Evolutionary conservation across 2,888 invertebrate species (phyloP).

Genomic region (Oxyscelio sp.): DNA sequence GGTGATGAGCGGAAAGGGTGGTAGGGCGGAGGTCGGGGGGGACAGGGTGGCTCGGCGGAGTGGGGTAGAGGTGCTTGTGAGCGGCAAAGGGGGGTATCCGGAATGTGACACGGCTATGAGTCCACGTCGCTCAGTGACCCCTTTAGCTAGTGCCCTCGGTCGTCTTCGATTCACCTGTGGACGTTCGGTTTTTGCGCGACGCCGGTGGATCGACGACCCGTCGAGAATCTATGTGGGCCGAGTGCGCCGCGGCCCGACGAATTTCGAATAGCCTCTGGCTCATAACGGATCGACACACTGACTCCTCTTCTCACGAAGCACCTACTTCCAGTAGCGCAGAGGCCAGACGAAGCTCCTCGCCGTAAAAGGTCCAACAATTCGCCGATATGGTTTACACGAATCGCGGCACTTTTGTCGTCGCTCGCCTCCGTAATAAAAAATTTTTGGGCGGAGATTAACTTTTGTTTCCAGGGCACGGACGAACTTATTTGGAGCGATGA

Average conservation of each 20-base stretch:
- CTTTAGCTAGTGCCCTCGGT: no score
- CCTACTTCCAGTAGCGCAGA: slow-evolving; percentile 73
- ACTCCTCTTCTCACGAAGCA: slow-evolving; percentile 79
- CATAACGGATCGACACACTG: slow-evolving; percentile 87
- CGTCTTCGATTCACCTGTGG: no score
- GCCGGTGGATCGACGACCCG: no score
- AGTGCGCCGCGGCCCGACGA: slow-evolving; percentile 81
- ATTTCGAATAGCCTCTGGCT: slow-evolving; percentile 86
- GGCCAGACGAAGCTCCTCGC: slow-evolving; percentile 36
- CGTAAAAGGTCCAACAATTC: slow-evolving; percentile 39
- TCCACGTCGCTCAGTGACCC: no score
- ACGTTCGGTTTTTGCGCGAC: no score
- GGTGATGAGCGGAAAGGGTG: no score
- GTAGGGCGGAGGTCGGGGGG: no score
- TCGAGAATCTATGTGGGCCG: slow-evolving; percentile 81
- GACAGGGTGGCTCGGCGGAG: no score
- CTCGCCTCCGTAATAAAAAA: background rate
- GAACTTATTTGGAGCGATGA: no score
- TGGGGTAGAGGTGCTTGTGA: no score
- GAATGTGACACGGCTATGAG: slow-evolving; percentile 45
- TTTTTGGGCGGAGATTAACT: background rate
- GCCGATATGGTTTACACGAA: slow-evolving; percentile 27
- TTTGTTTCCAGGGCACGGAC: background rate
- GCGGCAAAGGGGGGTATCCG: slow-evolving; percentile 52
- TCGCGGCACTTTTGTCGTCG: slow-evolving; percentile 16